Evolutionary conservation across 2,113 vertebrate genomes (phyloP).

Genomic region (Burhinus oedicnemus): DNA sequence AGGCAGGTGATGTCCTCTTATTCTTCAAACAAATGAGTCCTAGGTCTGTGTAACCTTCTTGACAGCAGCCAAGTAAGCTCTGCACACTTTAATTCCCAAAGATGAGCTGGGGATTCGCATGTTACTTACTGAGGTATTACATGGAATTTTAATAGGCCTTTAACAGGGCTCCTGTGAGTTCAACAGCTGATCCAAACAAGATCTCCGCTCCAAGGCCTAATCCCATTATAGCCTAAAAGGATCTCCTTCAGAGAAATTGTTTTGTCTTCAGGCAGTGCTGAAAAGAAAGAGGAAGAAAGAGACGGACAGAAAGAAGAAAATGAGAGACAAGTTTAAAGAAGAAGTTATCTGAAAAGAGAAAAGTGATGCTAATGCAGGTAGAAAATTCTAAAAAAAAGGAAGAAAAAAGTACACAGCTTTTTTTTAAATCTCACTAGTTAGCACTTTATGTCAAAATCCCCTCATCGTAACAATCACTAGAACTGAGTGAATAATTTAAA

Average conservation of each 20-base stretch:
- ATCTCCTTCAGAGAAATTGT: constrained; percentile 54
- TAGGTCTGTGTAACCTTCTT: not conserved
- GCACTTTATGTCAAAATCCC: constrained; percentile 51
- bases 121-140: constrained; percentile 68
- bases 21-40: constrained; percentile 26
- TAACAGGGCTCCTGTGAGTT: constrained; percentile 70
- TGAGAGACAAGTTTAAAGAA: not conserved
- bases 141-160: constrained; percentile 71
- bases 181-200: constrained; percentile 68
- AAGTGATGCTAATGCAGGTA: constrained; percentile 17
- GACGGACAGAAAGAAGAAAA: not conserved
- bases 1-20: not conserved
- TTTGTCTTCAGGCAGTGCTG: constrained; percentile 32
- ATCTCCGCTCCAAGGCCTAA: constrained; percentile 48
- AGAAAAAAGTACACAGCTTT: not conserved
- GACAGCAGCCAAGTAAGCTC: constrained; percentile 36
- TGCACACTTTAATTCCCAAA: constrained; percentile 56
- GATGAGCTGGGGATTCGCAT: constrained; percentile 60
- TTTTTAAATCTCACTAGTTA: constrained; percentile 25
- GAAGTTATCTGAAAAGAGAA: not conserved
- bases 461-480: constrained; percentile 58
- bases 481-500: constrained; percentile 59
- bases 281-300: not conserved
- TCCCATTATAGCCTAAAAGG: constrained; percentile 56
- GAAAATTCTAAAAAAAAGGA: not conserved